phyloP scores from a whole-genome alignment of 2,113 vertebrate genomes.

The Rhizomys pruinosus region DNA sequence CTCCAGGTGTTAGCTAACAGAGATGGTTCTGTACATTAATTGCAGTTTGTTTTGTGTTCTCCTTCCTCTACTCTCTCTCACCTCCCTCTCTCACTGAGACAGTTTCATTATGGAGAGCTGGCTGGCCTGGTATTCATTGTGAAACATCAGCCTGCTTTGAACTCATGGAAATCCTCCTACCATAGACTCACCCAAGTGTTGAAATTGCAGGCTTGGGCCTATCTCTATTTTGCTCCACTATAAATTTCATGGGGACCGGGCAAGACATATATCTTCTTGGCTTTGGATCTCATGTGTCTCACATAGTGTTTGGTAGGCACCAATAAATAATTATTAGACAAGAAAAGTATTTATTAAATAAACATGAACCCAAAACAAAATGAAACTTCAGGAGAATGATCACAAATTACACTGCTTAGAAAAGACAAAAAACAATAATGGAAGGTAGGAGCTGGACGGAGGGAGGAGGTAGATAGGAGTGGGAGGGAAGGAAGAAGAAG shows the following conservation, averaged over 20 bases:
- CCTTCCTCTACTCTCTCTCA: no score
- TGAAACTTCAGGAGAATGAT: neutral
- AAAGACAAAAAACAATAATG: neutral
- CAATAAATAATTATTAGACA: constrained; percentile 1
- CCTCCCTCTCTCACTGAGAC: neutral
- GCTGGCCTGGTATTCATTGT: no score
- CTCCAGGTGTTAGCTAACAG: neutral
- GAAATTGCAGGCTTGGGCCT: neutral
- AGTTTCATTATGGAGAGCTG: neutral
- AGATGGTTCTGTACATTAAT: neutral
- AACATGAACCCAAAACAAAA: neutral
- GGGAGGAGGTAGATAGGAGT: rapidly evolving
- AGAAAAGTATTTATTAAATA: neutral
- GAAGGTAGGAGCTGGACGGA: rapidly evolving
- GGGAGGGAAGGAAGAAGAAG: neutral
- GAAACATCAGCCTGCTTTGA: no score
- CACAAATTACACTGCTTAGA: neutral
- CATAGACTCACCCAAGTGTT: neutral
- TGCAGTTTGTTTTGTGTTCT: neutral
- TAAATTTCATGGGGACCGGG: neutral
- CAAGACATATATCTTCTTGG: neutral
- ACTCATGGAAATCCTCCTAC: neutral
- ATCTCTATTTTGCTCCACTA: neutral
- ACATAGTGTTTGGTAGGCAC: neutral
- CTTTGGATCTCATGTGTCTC: neutral